Evolutionary conservation across 2,888 invertebrate species (phyloP), one percentile per base, ranked within the genome.

Genomic region (Mycalesis mineus): DNA sequence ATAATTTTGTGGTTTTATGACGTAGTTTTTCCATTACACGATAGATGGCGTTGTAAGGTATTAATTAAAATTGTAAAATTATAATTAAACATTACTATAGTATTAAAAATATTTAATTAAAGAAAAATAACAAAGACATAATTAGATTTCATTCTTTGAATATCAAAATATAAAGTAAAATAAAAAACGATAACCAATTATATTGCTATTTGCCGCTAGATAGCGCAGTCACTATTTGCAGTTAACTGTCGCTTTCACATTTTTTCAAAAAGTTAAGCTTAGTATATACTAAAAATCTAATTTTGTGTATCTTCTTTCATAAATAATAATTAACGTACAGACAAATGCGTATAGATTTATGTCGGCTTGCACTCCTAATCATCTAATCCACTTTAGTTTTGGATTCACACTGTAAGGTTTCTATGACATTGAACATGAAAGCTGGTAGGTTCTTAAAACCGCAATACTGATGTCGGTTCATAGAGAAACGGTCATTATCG

Each of bases 361-460:
- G 17, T 41, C 4, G 13, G 29, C 44, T 13, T 8, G n/a, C 7
- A 44, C 11, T 29, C 13, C 2, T 44, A 44, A 44, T 44, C 28
- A 13, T 13, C 37, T 48, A 49, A 52, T 52, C 42, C 52, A 42
- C 41, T 51, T 51, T 51, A 41, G 40, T 41, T 41, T 41, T 40
- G 31, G 29, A 40, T 15, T 51, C 28, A 9, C 39, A 45, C 11
- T 47, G 14, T 56, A 40, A 3, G 60, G 60, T 29, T 60, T 60
- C 60, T 33, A 11, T 48, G 60, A 49, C 60, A 60, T 57, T 60
- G 60, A 53, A 41, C 33, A 37, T 45, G 13, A 29, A 33, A n/a
- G n/a, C n/a, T 49, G 2, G 7, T 49, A 28, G 2, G 4, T 2
- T 28, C 44, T 44, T 28, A 13, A 44, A 44, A 29, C 44, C 44